Evolutionary conservation across 2,888 invertebrate species (phyloP).

Genomic region (Xanthorhoe spadicearia): DNA sequence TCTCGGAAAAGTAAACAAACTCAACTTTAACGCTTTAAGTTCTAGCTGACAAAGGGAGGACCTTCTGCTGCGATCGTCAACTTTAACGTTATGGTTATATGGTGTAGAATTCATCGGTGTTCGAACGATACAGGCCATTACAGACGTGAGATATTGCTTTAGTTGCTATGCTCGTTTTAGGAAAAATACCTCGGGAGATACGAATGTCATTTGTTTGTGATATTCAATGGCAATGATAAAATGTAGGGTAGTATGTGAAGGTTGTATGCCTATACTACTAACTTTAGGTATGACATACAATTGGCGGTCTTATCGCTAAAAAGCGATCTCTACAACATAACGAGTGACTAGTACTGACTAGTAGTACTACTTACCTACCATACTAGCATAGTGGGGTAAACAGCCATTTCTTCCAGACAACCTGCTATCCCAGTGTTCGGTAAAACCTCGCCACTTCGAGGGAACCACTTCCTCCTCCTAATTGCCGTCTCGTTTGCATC

Average conservation of each 20-base stretch:
- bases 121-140: neutral
- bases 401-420: neutral
- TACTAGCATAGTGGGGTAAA: too few species aligned
- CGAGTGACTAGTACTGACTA: too few species aligned
- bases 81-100: neutral
- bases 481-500: conserved; percentile 25
- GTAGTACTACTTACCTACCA: too few species aligned
- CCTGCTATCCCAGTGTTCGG: neutral
- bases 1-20: conserved; percentile 19
- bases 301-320: too few species aligned
- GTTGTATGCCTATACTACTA: too few species aligned
- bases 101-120: neutral
- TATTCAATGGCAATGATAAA: neutral
- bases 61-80: neutral
- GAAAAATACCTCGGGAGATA: neutral
- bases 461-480: conserved; percentile 14
- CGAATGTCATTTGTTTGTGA: conserved; percentile 1
- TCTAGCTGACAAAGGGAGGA: neutral
- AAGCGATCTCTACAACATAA: too few species aligned
- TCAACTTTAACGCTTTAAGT: conserved; percentile 15
- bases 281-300: too few species aligned
- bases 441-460: conserved; percentile 9
- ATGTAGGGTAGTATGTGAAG: too few species aligned
- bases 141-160: neutral
- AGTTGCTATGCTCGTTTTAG: neutral